phyloP scores from a whole-genome alignment of 2,888 invertebrate genomes.

The Rhingia campestris region DNA sequence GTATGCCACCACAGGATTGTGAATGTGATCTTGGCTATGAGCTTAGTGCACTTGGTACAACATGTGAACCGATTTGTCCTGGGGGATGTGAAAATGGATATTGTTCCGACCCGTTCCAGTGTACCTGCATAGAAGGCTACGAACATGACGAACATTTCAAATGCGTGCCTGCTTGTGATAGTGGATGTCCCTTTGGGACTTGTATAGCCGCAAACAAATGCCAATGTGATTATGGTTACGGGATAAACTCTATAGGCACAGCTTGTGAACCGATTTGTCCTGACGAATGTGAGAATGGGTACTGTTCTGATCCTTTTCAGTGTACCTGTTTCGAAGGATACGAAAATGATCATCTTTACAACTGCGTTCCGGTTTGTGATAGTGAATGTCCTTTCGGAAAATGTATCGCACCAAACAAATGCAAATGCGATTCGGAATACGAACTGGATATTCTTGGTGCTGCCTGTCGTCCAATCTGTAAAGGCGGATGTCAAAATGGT shows the following conservation, averaged over 20 bases:
- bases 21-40: conserved; percentile 82
- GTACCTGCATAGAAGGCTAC: conserved; percentile 82
- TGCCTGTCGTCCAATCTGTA: conserved; percentile 63
- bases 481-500: conserved; percentile 75
- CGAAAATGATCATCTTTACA: background rate
- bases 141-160: background rate
- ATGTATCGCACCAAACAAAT: conserved; percentile 80
- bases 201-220: conserved; percentile 81
- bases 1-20: conserved; percentile 83
- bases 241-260: conserved; percentile 61
- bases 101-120: conserved; percentile 81
- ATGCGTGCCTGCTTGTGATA: conserved; percentile 61
- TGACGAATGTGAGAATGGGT: conserved; percentile 75
- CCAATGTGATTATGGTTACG: conserved; percentile 79
- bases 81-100: conserved; percentile 80
- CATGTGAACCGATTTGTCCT: conserved; percentile 79
- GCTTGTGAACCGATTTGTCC: conserved; percentile 79
- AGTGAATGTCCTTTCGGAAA: conserved; percentile 64
- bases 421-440: conserved; percentile 81
- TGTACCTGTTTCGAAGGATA: conserved; percentile 83
- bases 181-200: conserved; percentile 76
- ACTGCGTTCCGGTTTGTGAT: conserved; percentile 24
- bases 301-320: conserved; percentile 73
- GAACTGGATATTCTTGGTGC: background rate
- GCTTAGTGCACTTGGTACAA: conserved; percentile 66